These are phyloP conservation scores for Cyprinodon diabolis DNA, from an alignment of 2,797 vertebrate species.

Conservation along the genomic window DNA sequence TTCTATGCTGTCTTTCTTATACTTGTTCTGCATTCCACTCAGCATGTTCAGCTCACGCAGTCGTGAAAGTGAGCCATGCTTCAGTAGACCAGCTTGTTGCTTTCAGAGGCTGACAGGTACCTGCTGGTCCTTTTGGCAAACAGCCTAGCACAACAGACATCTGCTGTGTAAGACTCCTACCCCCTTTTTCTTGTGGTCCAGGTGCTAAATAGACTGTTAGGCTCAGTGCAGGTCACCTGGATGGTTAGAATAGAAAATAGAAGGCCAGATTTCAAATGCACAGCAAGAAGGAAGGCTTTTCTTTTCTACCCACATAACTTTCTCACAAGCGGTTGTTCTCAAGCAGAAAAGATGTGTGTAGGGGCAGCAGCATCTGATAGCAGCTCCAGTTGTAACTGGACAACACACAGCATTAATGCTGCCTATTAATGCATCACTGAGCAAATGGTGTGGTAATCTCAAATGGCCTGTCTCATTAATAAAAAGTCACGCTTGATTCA, in stretches of 20 bases:
- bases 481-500: constrained; percentile 39
- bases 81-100: constrained; percentile 35
- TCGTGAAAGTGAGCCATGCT: constrained; percentile 26
- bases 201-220: constrained; percentile 53
- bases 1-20: background rate
- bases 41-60: constrained; percentile 9
- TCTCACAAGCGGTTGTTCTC: constrained; percentile 19
- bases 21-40: constrained; percentile 16
- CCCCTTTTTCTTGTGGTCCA: constrained; percentile 32
- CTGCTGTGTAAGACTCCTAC: constrained; percentile 39
- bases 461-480: constrained; percentile 44
- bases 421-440: constrained; percentile 38
- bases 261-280: constrained; percentile 36
- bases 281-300: constrained; percentile 1
- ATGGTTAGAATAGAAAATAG: constrained; percentile 16
- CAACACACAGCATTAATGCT: constrained; percentile 15
- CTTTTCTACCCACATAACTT: constrained; percentile 13
- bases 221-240: constrained; percentile 47
- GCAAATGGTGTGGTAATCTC: constrained; percentile 43
- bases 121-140: constrained; percentile 53
- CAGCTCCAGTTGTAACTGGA: constrained; percentile 32
- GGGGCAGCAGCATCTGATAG: constrained; percentile 12
- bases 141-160: constrained; percentile 54
- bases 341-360: constrained; percentile 26
- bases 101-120: constrained; percentile 28